Conservation (phyloP, 2,888 invertebrate species). For the Bugulina stolonifera region DNA sequence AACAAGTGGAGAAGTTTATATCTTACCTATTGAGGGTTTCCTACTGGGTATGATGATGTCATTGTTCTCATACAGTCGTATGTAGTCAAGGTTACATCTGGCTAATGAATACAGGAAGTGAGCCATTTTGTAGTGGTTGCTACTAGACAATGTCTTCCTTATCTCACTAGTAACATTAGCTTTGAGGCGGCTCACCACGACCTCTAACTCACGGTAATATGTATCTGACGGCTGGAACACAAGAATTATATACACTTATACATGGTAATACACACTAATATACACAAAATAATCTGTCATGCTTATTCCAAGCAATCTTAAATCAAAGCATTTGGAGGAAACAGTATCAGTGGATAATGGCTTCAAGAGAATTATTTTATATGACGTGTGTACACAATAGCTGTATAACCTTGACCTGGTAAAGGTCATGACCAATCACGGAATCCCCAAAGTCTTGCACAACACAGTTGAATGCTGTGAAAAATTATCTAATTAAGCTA, state of each 20-base stretch:
- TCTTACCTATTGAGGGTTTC: slow-evolving; percentile 12
- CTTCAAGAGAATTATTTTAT: too few relatives aligned
- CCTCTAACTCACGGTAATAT: neutral
- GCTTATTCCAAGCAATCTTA: too few relatives aligned
- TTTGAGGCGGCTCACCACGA: neutral
- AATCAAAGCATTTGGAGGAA: neutral
- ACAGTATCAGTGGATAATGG: neutral
- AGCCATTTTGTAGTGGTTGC: neutral
- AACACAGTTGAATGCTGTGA: too few relatives aligned
- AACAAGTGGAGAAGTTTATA: neutral
- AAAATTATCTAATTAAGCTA: too few relatives aligned
- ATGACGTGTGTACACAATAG: too few relatives aligned
- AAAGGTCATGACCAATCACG: too few relatives aligned
- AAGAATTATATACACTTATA: too few relatives aligned
- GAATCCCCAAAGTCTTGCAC: too few relatives aligned
- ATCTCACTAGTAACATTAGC: neutral
- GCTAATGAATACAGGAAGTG: neutral
- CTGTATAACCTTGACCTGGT: too few relatives aligned
- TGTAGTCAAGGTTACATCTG: slow-evolving; percentile 10
- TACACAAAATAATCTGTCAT: too few relatives aligned
- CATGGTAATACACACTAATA: too few relatives aligned
- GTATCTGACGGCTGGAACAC: neutral
- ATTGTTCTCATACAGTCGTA: neutral
- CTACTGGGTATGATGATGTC: neutral
- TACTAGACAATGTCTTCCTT: neutral